These are phyloP conservation scores for Liolophura sinensis DNA, from an alignment of 1,140 invertebrate species.

Conservation along the genomic window DNA sequence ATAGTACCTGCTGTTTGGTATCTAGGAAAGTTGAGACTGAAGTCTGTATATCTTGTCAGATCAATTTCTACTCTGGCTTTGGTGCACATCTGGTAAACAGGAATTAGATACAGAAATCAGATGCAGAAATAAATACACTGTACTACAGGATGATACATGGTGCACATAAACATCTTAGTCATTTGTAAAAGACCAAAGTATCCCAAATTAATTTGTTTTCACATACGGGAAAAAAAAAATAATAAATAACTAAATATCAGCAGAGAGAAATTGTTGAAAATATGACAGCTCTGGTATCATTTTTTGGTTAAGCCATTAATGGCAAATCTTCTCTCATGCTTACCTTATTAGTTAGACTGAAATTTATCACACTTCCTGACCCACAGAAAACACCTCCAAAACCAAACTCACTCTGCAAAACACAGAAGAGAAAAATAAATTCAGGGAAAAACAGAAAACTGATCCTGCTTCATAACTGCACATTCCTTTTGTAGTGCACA, in stretches of 20 bases:
- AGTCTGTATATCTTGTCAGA: slow-evolving; percentile 52
- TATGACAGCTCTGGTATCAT: too few species aligned
- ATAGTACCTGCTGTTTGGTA: slow-evolving; percentile 45
- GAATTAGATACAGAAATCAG: neutral
- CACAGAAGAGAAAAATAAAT: slow-evolving; percentile 5
- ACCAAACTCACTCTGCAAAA: slow-evolving; percentile 49
- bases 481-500: too few species aligned
- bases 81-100: slow-evolving; percentile 37
- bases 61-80: slow-evolving; percentile 55
- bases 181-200: too few species aligned
- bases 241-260: too few species aligned
- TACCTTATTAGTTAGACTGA: slow-evolving; percentile 53
- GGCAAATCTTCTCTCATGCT: neutral
- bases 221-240: too few species aligned
- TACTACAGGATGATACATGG: neutral
- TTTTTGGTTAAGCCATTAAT: too few species aligned
- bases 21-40: slow-evolving; percentile 50
- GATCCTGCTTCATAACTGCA: too few species aligned
- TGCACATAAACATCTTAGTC: neutral
- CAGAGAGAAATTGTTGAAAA: too few species aligned
- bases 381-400: slow-evolving; percentile 58
- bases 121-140: neutral
- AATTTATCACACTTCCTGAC: slow-evolving; percentile 40
- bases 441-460: neutral
- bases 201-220: too few species aligned